These are phyloP conservation scores for Prosapia bicincta DNA, from an alignment of 2,888 invertebrate genomes.

Conservation along the genomic window DNA sequence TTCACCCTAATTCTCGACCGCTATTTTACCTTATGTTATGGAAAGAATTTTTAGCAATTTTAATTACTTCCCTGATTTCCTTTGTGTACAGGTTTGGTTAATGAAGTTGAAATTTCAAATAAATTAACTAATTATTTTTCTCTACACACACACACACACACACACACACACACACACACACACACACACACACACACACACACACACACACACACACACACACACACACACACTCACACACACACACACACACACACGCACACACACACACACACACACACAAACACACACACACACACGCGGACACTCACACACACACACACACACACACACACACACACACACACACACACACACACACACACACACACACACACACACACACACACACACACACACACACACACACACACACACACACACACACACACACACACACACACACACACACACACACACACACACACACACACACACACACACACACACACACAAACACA, in stretches of 20 bases:
- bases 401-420: background rate
- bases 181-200: background rate
- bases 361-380: background rate
- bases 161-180: background rate
- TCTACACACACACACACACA: background rate
- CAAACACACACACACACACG: too few relatives aligned
- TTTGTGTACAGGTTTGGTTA: too few relatives aligned
- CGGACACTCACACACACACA: too few relatives aligned
- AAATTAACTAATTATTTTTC: too few relatives aligned
- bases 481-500: too few relatives aligned
- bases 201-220: background rate
- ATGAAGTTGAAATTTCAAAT: too few relatives aligned
- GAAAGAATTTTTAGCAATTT: too few relatives aligned
- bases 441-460: background rate
- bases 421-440: background rate
- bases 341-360: background rate
- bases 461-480: background rate
- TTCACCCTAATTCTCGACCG: too few relatives aligned
- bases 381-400: background rate
- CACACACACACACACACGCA: background rate
- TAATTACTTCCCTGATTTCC: too few relatives aligned
- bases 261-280: too few relatives aligned
- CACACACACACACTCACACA: background rate
- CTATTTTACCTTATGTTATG: too few relatives aligned
- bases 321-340: background rate